phyloP scores from a whole-genome alignment of 2,888 invertebrate genomes.

The Rhagonycha lutea region DNA sequence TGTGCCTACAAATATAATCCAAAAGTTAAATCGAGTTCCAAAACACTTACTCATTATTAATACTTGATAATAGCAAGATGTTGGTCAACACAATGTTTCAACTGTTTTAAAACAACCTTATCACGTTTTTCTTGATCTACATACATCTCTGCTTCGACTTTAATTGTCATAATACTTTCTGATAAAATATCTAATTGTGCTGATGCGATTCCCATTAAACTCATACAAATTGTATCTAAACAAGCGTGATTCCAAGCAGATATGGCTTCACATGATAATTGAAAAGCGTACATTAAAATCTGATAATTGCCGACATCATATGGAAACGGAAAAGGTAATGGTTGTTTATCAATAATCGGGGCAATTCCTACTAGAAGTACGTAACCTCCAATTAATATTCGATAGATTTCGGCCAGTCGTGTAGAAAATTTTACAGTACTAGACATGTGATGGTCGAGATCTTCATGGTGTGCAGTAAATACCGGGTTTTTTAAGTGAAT shows the following conservation, averaged over 20 bases:
- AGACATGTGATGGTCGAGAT: slow-evolving; percentile 18
- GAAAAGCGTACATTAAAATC: slow-evolving; percentile 18
- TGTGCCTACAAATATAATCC: not conserved
- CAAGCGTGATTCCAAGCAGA: slow-evolving; percentile 28
- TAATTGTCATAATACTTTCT: slow-evolving; percentile 5
- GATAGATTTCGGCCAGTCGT: slow-evolving; percentile 12
- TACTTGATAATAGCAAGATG: not conserved
- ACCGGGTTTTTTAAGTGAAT: slow-evolving; percentile 15
- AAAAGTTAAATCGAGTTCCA: not conserved
- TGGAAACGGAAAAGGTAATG: slow-evolving; percentile 28
- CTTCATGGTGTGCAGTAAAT: slow-evolving; percentile 16
- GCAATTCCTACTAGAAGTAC: slow-evolving; percentile 7
- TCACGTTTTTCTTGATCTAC: not conserved
- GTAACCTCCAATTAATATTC: not conserved
- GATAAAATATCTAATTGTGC: slow-evolving; percentile 22
- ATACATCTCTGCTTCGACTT: not conserved
- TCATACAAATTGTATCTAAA: slow-evolving; percentile 18
- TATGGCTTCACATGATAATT: slow-evolving; percentile 4
- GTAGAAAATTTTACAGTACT: slow-evolving; percentile 9
- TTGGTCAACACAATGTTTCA: not conserved
- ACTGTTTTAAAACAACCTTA: not conserved
- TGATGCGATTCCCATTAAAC: slow-evolving; percentile 17
- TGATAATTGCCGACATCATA: slow-evolving; percentile 22
- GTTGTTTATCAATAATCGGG: slow-evolving; percentile 17
- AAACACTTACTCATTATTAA: not conserved